Conservation (phyloP, 1,140 invertebrate genomes). For the Bilobella aurantiaca region DNA sequence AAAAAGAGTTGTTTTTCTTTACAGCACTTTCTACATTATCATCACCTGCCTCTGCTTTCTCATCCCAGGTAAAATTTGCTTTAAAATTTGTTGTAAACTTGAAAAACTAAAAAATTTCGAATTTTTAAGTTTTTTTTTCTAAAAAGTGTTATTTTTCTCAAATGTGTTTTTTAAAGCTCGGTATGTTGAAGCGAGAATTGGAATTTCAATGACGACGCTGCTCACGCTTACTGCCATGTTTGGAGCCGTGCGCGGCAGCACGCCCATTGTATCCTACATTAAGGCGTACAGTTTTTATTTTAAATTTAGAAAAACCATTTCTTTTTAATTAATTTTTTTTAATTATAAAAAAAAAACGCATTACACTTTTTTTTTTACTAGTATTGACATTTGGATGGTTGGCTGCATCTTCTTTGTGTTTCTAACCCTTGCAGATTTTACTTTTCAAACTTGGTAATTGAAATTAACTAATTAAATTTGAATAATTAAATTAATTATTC, state of each 20-base stretch:
- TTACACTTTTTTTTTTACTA: background rate
- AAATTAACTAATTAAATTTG: background rate
- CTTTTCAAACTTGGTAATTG: background rate
- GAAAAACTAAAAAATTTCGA: too few species aligned
- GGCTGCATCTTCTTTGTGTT: background rate
- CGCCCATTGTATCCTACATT: background rate
- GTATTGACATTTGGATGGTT: background rate
- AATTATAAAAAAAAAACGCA: too few species aligned
- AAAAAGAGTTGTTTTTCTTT: background rate
- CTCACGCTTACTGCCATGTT: constrained; percentile 14
- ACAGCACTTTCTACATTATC: constrained; percentile 3
- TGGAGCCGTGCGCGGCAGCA: background rate
- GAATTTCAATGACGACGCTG: constrained; percentile 7
- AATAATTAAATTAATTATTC: background rate
- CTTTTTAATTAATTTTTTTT: background rate
- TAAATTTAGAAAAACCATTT: background rate
- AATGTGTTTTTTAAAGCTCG: background rate
- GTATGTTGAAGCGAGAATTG: constrained; percentile 6
- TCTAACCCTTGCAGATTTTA: background rate
- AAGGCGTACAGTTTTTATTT: background rate
- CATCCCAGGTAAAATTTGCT: background rate
- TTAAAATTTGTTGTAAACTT: background rate
- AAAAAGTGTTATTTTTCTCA: too few species aligned
- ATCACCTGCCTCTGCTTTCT: constrained; percentile 11
- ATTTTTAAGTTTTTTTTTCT: too few species aligned